phyloP scores from a whole-genome alignment of 2,113 vertebrate genomes.

The Sminthopsis crassicaudata region DNA sequence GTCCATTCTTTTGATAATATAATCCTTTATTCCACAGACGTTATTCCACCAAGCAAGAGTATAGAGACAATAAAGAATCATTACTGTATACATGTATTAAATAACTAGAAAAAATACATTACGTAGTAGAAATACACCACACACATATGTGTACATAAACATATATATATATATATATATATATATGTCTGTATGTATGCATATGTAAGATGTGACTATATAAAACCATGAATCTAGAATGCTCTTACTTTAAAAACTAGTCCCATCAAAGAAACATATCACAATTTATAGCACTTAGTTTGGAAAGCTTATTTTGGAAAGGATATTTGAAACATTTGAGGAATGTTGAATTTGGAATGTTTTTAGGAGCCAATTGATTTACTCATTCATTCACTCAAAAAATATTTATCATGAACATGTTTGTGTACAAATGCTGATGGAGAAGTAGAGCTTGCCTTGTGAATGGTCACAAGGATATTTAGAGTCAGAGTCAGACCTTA shows the following conservation, averaged over 20 bases:
- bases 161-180: too few species aligned
- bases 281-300: background rate
- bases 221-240: background rate
- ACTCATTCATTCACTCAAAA: background rate
- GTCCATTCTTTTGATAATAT: background rate
- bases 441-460: background rate
- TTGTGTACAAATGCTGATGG: background rate
- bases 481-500: background rate
- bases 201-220: background rate
- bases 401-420: background rate
- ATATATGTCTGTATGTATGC: background rate
- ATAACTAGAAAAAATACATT: background rate
- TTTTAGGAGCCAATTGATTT: background rate
- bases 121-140: background rate
- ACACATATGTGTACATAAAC: too few species aligned
- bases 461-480: background rate
- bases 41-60: background rate
- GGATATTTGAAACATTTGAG: background rate
- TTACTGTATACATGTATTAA: background rate
- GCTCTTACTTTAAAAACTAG: background rate
- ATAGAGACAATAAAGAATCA: background rate
- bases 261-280: background rate
- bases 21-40: conserved; percentile 7
- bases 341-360: background rate
- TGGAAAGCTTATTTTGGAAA: background rate